A percentile compares a stretch with the other conserved stretches of the same genome.
Conservation (phyloP, 1,140 invertebrate genomes). For the Ptiloglossa arizonensis region DNA sequence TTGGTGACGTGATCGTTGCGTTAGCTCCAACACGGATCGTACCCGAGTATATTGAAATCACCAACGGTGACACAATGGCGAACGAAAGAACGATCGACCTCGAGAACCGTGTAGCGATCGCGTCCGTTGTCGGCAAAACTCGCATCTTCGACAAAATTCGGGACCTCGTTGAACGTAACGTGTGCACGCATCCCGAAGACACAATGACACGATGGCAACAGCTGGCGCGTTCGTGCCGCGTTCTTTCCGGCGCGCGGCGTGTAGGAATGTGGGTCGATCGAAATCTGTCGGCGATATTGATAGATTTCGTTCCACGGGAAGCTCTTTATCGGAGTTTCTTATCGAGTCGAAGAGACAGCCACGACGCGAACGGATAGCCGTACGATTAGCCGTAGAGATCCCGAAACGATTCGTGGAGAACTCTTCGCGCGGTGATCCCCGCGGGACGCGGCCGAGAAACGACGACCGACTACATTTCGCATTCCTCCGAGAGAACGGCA, state of each 20-base stretch:
- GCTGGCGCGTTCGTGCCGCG: slow-evolving; percentile 30
- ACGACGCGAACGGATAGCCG: slow-evolving; percentile 64
- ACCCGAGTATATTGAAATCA: too few relatives aligned
- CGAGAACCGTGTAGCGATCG: too few relatives aligned
- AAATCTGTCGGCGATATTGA: slow-evolving; percentile 64
- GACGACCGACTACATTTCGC: slow-evolving; percentile 27
- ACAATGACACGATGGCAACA: slow-evolving; percentile 37
- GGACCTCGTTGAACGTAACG: slow-evolving; percentile 24
- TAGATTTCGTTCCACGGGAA: slow-evolving; percentile 56
- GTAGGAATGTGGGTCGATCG: slow-evolving; percentile 67
- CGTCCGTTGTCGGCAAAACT: too few relatives aligned
- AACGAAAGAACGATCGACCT: too few relatives aligned
- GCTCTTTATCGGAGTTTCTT: slow-evolving; percentile 55
- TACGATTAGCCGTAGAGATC: slow-evolving; percentile 60
- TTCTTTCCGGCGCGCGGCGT: slow-evolving; percentile 8
- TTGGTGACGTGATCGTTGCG: too few relatives aligned
- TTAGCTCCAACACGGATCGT: too few relatives aligned
- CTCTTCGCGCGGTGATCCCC: background rate
- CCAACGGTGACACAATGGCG: too few relatives aligned
- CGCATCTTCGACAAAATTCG: too few relatives aligned
- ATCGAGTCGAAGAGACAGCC: slow-evolving; percentile 43
- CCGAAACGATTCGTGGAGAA: slow-evolving; percentile 40
- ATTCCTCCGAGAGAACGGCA: slow-evolving; percentile 9
- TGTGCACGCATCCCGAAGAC: slow-evolving; percentile 22
- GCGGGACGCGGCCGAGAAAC: background rate